Conservation (phyloP, 2,797 vertebrate species). For the Thripadectes ignobilis region DNA sequence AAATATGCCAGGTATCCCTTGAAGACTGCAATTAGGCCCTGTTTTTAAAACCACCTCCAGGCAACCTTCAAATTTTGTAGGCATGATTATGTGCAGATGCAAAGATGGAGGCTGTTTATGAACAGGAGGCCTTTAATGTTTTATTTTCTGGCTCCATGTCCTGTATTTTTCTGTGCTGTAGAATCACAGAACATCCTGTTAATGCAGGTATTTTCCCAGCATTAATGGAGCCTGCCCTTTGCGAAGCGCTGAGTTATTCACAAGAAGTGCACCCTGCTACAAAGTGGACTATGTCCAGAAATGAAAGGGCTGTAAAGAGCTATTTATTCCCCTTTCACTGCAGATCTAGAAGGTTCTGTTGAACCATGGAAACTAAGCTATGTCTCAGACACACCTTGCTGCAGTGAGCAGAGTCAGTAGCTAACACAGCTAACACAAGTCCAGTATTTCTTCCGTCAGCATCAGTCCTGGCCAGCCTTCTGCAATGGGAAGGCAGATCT, state of each 20-base stretch:
- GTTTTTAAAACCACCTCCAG: constrained; percentile 4
- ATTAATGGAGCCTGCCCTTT: constrained; percentile 18
- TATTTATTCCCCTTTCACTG: neutral
- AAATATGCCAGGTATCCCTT: neutral
- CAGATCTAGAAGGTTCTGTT: neutral
- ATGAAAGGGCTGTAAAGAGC: neutral
- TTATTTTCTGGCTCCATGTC: neutral
- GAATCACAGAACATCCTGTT: neutral
- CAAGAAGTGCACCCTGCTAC: neutral
- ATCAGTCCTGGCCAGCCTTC: neutral
- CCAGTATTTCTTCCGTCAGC: neutral
- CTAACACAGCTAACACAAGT: neutral
- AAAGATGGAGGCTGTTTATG: constrained; percentile 1
- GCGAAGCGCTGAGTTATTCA: neutral
- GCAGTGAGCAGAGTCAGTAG: neutral
- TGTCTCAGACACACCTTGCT: neutral
- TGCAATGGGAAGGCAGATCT: neutral
- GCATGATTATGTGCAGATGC: neutral
- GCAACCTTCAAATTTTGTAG: neutral
- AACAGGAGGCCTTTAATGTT: constrained; percentile 1
- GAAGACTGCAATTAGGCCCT: neutral
- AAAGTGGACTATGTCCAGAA: neutral
- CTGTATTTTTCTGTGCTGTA: neutral
- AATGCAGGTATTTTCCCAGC: neutral
- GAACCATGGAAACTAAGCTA: neutral